These are phyloP conservation scores for Polyommatus iphigenia DNA, from an alignment of 2,888 invertebrate species.

Conservation along the genomic window DNA sequence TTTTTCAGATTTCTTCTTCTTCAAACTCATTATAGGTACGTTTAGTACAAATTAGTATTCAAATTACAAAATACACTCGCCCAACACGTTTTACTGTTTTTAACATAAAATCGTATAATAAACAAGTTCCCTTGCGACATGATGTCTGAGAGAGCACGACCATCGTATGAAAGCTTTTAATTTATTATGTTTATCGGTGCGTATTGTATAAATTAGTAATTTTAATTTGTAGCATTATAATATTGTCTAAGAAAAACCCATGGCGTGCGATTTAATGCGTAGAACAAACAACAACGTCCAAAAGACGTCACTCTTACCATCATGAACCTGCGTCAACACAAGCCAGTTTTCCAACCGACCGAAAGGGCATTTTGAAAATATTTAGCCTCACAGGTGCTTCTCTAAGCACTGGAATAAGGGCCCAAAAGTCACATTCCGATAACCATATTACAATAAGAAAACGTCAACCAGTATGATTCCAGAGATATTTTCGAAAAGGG, in stretches of 20 bases:
- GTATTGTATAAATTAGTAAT: neutral
- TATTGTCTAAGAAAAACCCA: neutral
- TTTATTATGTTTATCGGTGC: neutral
- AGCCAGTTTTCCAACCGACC: neutral
- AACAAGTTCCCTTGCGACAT: slow-evolving; percentile 21
- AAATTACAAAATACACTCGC: neutral
- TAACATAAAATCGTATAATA: slow-evolving; percentile 5
- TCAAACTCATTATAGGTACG: neutral
- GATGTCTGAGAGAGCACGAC: slow-evolving; percentile 11
- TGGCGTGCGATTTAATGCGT: neutral
- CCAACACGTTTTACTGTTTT: slow-evolving; percentile 7
- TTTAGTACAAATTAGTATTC: neutral
- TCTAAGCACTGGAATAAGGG: too few relatives aligned
- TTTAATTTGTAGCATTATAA: neutral
- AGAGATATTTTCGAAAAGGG: too few relatives aligned
- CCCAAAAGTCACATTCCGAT: too few relatives aligned
- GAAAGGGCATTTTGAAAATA: too few relatives aligned
- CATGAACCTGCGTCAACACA: neutral
- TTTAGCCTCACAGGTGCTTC: too few relatives aligned
- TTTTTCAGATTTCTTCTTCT: too few relatives aligned
- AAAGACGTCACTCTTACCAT: neutral
- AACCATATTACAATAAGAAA: too few relatives aligned
- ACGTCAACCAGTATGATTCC: too few relatives aligned
- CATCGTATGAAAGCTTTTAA: neutral
- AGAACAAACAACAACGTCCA: neutral